Percentiles rank a stretch among this genome's conserved stretches.
phyloP scores from a whole-genome alignment of 2,797 vertebrate genomes.

The Danio kyathit region DNA sequence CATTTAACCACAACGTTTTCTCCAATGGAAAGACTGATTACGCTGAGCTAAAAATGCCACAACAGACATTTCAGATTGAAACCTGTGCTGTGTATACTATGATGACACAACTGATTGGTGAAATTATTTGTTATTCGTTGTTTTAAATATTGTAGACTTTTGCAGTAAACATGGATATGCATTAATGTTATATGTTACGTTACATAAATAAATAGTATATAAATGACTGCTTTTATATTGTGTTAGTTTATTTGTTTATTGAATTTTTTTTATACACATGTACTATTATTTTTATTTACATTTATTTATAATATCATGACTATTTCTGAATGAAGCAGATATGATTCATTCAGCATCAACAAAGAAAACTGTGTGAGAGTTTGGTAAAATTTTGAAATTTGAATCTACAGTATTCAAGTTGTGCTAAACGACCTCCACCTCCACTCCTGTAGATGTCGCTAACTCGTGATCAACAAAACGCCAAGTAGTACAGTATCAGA shows the following conservation, averaged over 20 bases:
- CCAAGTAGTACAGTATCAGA: too few relatives aligned
- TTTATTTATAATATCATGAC: not conserved
- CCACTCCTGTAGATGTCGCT: too few relatives aligned
- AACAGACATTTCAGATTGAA: not conserved
- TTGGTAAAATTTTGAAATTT: not conserved
- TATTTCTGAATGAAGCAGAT: not conserved
- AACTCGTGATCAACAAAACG: too few relatives aligned
- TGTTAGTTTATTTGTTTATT: not conserved
- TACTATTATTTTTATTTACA: not conserved
- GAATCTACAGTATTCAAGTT: too few relatives aligned
- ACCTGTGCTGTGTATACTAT: not conserved
- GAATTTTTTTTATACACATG: not conserved
- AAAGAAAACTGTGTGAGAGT: not conserved
- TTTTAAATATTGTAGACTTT: not conserved
- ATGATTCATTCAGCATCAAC: too few relatives aligned
- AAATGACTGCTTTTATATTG: not conserved
- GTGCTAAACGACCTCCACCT: too few relatives aligned
- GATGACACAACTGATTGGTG: not conserved
- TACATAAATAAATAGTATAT: not conserved
- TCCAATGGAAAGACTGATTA: slow-evolving; percentile 14
- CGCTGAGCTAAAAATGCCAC: not conserved
- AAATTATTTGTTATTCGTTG: not conserved
- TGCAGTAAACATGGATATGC: not conserved
- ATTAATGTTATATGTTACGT: too few relatives aligned
- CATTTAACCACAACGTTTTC: slow-evolving; percentile 11